Evolutionary conservation across 2,797 vertebrate species (phyloP).

Genomic region (Nasua narica): DNA sequence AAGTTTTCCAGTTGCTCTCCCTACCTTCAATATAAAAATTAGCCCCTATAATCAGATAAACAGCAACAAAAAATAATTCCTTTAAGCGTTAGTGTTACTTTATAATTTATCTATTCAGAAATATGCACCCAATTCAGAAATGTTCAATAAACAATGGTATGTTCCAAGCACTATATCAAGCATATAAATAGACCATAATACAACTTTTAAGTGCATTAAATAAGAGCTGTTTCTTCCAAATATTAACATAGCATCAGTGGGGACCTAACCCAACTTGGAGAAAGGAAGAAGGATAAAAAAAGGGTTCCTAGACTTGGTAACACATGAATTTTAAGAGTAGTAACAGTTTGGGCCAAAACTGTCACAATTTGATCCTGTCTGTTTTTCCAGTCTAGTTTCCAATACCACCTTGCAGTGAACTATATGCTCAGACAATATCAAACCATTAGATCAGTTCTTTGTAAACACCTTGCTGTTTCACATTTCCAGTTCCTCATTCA

Average conservation of each 20-base stretch:
- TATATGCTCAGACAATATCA: not conserved
- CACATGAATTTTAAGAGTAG: not conserved
- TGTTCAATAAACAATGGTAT: not conserved
- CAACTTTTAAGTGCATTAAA: not conserved
- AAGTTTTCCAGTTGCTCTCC: not conserved
- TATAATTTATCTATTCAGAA: not conserved
- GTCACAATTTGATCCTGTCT: not conserved
- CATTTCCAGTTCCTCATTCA: not conserved
- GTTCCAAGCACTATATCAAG: not conserved
- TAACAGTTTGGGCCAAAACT: not conserved
- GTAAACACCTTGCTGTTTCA: not conserved
- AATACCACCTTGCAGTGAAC: not conserved
- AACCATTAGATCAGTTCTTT: not conserved
- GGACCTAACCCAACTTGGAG: not conserved
- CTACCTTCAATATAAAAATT: not conserved
- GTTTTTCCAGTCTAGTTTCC: not conserved
- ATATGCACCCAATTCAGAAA: not conserved
- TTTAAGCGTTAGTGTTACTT: not conserved
- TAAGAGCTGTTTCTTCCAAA: not conserved
- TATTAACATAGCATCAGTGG: not conserved
- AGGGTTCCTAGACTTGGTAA: not conserved
- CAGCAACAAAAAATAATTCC: not conserved
- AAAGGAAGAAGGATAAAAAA: not conserved
- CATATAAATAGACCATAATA: not conserved
- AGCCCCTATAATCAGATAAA: not conserved